Evolutionary conservation across 37 sponge, comb jelly and placozoan genomes (phyloP), one percentile per base, ranked within the genome.

Genomic region (Spongilla lacustris): DNA sequence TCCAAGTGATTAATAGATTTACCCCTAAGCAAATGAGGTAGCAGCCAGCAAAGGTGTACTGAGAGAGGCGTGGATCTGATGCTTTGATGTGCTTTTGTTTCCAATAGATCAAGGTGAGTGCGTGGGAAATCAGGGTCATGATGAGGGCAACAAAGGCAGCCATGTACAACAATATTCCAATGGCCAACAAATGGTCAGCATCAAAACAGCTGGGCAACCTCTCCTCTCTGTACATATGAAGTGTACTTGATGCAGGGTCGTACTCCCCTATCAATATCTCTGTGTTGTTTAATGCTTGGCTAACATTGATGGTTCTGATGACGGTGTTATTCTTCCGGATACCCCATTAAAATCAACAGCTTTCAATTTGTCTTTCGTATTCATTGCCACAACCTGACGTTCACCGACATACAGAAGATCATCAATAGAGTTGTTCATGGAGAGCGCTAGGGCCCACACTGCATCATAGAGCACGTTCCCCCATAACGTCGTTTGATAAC

Each of bases 251-350:
- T 26, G 2, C 58, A 1, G 36, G 50, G 12, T 50, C 23, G 38
- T 50, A 84, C 67, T 75, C 50, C 4, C 67, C 75, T 66, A 75
- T 33, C 14, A 69, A 36, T 13, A 38, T 6, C 17, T n/a, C 38
- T 23, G 19, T 77, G 24, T 22, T 49, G 27, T 77, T 49, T 29
- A 24, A 26, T 26, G 41, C 27, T 19, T 69, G 49, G 71, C 21
- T 74, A 23, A 84, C 32, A 36, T 26, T 35, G 9, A 84, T 68
- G 24, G 48, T 75, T 46, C 75, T 66, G 9, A 13, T 25, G 8
- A 84, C 76, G 25, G 79, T 79, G 13, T 49, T 72, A 86, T 79
- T 32, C 22, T 26, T 30, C 86, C 86, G 26, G 86, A 86, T 14
- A 69, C 72, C 28, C 86, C 86, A 25, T 79, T 37, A 50, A 78